These are phyloP conservation scores for Lethocerus indicus DNA, from an alignment of 1,140 invertebrate genomes.

Conservation along the genomic window DNA sequence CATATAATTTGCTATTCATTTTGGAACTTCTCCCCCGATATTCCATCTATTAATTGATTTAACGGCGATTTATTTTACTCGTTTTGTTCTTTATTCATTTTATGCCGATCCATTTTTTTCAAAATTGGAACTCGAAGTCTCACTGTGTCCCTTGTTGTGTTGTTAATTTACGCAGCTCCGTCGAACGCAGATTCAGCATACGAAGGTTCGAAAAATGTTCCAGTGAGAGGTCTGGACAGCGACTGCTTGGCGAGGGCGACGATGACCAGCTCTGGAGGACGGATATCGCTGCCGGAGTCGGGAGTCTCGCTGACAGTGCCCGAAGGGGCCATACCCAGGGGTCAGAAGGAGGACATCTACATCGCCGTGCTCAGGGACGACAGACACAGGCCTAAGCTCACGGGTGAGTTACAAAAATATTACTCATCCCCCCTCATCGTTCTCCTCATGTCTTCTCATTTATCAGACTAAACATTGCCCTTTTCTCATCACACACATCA, in stretches of 20 bases:
- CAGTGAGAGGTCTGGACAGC: slow-evolving; percentile 33
- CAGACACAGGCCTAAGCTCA: slow-evolving; percentile 65
- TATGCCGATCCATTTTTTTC: too few species aligned
- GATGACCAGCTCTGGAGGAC: slow-evolving; percentile 51
- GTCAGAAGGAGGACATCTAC: slow-evolving; percentile 64
- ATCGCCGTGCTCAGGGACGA: slow-evolving; percentile 82
- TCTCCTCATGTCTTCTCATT: too few species aligned
- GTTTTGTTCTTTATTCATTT: too few species aligned
- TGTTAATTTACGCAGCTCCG: slow-evolving; percentile 29
- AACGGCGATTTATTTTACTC: too few species aligned
- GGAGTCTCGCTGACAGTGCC: slow-evolving; percentile 76
- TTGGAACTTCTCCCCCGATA: too few species aligned
- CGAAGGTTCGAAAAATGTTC: slow-evolving; percentile 21
- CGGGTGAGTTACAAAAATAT: slow-evolving; percentile 49
- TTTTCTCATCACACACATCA: too few species aligned
- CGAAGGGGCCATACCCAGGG: slow-evolving; percentile 65
- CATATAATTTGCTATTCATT: too few species aligned
- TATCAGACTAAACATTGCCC: too few species aligned
- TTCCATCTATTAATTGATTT: too few species aligned
- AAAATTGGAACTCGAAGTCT: too few species aligned
- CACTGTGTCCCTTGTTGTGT: not conserved
- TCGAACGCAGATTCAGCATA: slow-evolving; percentile 14
- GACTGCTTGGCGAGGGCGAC: slow-evolving; percentile 38
- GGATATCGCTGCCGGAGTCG: slow-evolving; percentile 61
- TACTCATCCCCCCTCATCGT: too few species aligned